phyloP scores from a whole-genome alignment of 1,140 invertebrate genomes.

The Brachionus koreanus region DNA sequence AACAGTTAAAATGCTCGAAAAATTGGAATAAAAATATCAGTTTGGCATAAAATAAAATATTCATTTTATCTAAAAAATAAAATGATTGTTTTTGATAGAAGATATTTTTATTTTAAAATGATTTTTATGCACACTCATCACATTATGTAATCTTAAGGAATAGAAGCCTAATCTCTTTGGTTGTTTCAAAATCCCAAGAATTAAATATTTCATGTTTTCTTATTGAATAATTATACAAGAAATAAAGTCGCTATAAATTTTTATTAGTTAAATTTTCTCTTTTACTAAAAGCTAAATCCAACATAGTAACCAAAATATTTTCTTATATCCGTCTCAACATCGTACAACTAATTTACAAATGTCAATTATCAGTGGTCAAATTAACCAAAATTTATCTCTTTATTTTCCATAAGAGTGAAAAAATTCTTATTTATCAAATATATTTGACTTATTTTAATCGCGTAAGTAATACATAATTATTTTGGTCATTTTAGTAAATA shows the following conservation, averaged over 20 bases:
- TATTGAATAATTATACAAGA: background rate
- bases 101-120: background rate
- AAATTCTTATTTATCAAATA: background rate
- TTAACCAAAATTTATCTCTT: background rate
- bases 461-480: background rate
- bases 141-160: background rate
- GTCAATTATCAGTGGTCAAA: background rate
- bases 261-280: background rate
- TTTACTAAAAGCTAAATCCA: background rate
- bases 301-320: slow-evolving; percentile 4
- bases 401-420: background rate
- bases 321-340: background rate
- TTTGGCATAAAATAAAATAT: background rate
- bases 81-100: background rate
- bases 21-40: background rate
- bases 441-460: background rate
- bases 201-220: background rate
- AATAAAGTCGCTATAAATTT: background rate
- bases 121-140: background rate
- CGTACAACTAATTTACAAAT: background rate
- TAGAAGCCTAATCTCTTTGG: background rate
- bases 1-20: background rate
- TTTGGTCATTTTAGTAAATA: background rate
- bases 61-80: background rate
- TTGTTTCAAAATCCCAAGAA: background rate